Base-by-base conservation (phyloP, 2,113 vertebrate genomes). In the Plectropomus leopardus region DNA sequence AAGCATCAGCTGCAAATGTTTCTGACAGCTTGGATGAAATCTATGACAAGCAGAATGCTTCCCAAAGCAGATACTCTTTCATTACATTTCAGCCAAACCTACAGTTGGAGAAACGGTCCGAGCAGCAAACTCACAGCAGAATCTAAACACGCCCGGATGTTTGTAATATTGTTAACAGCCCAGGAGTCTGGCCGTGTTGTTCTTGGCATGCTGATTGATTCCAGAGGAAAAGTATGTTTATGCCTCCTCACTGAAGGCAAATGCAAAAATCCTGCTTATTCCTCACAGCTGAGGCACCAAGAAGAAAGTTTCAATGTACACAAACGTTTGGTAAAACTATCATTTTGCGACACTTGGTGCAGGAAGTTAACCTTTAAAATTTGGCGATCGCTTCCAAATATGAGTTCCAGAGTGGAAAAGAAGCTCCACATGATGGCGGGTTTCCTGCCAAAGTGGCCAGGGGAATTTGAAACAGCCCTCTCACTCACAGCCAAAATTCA, bases 111-210 rank as follows among this genome's bases (percentile, higher is more conserved):
- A 28, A 13, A 47, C 9, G 1, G 61, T 71, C 45, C 9, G n/a
- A 78, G 72, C 60, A 26, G 55, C 68, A 24, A 42, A 26, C 80
- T 69, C 64, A 83, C 82, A 45, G 74, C 73, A 57, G 53, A 76
- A 73, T 78, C 80, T 67, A 85, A 87, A 88, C 82, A 75, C 61
- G 77, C 47, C 84, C 59, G 78, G 74, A 90, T 78, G 92, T 91
- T 93, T 91, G 90, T 80, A 66, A 87, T 90, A 82, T 83, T 78
- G 85, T 84, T 76, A 86, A 78, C 85, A 72, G 86, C 67, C 78
- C 70, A 54, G 72, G 50, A 83, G 78, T 77, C 71, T 67, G 78
- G 68, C 72, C 4, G 9, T 87, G 60, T 90, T 91, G 83, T 89
- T 91, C 14, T 80, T 89, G 89, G 87, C 84, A 66, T 45, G 65